Percentiles rank a stretch among this genome's conserved stretches.
phyloP scores from a whole-genome alignment of 2,888 invertebrate species.

The Limnephilus lunatus region DNA sequence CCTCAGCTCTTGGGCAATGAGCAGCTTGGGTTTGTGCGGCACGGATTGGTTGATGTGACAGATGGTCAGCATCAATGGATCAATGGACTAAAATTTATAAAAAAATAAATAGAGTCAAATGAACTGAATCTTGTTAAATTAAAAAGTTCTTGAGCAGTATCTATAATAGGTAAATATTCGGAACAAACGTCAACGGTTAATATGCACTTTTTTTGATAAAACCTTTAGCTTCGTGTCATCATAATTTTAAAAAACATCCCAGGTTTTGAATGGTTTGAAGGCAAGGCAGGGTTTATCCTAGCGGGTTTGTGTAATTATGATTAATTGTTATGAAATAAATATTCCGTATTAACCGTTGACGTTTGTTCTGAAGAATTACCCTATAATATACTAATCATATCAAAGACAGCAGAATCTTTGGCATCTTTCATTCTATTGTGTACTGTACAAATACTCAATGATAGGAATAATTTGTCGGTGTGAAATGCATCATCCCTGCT shows the following conservation, averaged over 20 bases:
- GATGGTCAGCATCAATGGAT: constrained; percentile 80
- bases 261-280: no score
- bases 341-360: no score
- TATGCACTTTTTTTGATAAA: no score
- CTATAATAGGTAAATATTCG: no score
- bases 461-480: no score
- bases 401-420: not conserved
- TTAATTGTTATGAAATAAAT: no score
- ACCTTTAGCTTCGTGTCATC: no score
- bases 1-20: constrained; percentile 83
- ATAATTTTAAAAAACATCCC: no score
- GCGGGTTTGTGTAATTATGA: no score
- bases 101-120: constrained; percentile 1
- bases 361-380: no score
- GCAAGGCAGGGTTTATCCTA: no score
- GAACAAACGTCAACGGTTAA: no score
- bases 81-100: constrained; percentile 76
- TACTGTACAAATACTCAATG: not conserved
- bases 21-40: constrained; percentile 76
- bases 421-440: not conserved
- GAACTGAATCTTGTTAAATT: not conserved
- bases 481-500: not conserved
- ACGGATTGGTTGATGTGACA: constrained; percentile 72
- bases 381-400: not conserved
- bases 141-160: not conserved